Evolutionary conservation across 1,140 invertebrate species (phyloP), one percentile per base, ranked within the genome.

Genomic region (Aphelenchoides fujianensis): DNA sequence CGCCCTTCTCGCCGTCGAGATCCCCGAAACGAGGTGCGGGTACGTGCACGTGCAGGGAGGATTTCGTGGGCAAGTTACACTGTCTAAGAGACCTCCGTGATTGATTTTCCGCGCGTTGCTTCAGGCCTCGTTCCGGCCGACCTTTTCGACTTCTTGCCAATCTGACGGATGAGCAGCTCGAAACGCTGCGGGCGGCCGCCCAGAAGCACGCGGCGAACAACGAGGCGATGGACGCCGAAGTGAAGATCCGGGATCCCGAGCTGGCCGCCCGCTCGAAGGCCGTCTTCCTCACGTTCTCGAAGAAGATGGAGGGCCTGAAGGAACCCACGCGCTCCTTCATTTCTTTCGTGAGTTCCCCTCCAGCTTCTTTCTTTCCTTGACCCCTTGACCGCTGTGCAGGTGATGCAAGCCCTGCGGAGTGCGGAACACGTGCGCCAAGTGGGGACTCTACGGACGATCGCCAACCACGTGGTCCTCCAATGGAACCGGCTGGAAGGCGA

Each of bases 111-210:
- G n/a, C n/a, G n/a, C n/a, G 23, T 48, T 12, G 12, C 23, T 48
- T 48, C 23, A 48, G 41, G 41, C 12, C 41, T 48, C 19, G 12
- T 61, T 9, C 57, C 28, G n/a, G n/a, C 57, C 9, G 57, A 61
- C 9, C 41, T 61, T 9, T 61, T 9, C 57, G 19, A 32, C 57
- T 61, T 61, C 57, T 61, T 61, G 9, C 57, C 12, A 61, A 61
- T 35, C 53, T 35, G 57, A 19, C 57, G 9, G 12, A n/a, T 9
- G 57, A 64, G 12, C 41, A 48, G 23, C 12, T 48, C 41, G 23
- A 23, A 48, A 48, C 23, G 12, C 23, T 48, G 41, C 41, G 41
- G 41, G 41, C 12, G 23, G 41, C 41, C 12, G 41, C 41, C 12
- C 12, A 12, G 12, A 48, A 48, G 23, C 41, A 48, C 23, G 41